Evolutionary conservation across 2,888 invertebrate genomes (phyloP).

Genomic region (Drosophila siamana): DNA sequence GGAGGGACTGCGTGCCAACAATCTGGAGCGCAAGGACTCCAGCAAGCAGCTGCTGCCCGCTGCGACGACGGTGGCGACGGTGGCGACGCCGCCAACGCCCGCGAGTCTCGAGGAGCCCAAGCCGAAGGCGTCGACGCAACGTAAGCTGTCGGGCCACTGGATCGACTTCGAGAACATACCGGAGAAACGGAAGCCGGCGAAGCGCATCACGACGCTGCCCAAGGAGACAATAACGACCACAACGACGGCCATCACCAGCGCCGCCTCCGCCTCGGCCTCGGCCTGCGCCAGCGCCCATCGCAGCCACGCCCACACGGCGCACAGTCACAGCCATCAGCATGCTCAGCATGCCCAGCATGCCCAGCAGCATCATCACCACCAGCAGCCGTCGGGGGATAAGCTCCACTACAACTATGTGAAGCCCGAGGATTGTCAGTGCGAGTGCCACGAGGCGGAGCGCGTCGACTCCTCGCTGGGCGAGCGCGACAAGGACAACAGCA

Average conservation of each 20-base stretch:
- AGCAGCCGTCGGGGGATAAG: conserved; percentile 67
- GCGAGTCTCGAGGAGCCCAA: conserved; percentile 56
- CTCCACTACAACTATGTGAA: conserved; percentile 92
- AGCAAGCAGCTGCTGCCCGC: conserved; percentile 74
- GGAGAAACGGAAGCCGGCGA: conserved; percentile 92
- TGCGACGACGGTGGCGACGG: background rate
- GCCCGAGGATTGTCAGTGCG: conserved; percentile 94
- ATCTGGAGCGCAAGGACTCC: conserved; percentile 82
- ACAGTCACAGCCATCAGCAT: conserved; percentile 28
- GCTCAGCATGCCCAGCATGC: conserved; percentile 44
- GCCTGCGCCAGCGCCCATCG: conserved; percentile 39
- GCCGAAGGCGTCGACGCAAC: conserved; percentile 71
- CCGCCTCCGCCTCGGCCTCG: conserved; percentile 28
- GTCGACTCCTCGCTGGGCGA: conserved; percentile 66
- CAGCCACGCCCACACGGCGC: too few relatives aligned
- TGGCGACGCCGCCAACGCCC: conserved; percentile 3
- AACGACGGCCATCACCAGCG: conserved; percentile 48
- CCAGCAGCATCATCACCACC: conserved; percentile 49
- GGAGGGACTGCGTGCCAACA: conserved; percentile 86
- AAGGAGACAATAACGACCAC: conserved; percentile 80
- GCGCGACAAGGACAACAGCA: conserved; percentile 56
- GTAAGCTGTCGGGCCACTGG: conserved; percentile 88
- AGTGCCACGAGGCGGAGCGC: conserved; percentile 90
- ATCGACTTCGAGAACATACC: conserved; percentile 95
- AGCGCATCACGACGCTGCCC: conserved; percentile 93